Evolutionary conservation across 2,797 vertebrate species (phyloP).

Genomic region (Gallirallus australis): DNA sequence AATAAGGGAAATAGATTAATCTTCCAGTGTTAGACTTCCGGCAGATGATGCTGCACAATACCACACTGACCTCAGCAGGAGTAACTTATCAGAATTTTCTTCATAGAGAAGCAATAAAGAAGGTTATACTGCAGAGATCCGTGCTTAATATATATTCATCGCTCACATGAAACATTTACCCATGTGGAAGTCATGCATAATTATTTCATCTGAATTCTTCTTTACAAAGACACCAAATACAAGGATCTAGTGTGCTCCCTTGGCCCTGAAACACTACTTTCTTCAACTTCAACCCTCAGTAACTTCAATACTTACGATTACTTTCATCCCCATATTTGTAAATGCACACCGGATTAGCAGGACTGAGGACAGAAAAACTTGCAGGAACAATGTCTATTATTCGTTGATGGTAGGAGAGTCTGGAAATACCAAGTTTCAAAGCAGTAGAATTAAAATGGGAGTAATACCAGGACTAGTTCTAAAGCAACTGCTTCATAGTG

Average conservation of each 20-base stretch:
- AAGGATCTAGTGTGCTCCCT: neutral
- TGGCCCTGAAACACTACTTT: neutral
- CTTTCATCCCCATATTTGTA: conserved; percentile 93
- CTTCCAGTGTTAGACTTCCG: neutral
- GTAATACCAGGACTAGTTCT: neutral
- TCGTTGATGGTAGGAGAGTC: conserved; percentile 95
- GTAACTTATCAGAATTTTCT: neutral
- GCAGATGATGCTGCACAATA: neutral
- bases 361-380: conserved; percentile 91
- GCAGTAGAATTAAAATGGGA: neutral
- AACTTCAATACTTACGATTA: conserved; percentile 83
- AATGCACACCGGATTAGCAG: conserved; percentile 88
- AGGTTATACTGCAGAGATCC: neutral
- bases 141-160: neutral
- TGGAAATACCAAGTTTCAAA: conserved; percentile 65
- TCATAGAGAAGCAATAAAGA: neutral
- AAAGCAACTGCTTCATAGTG: neutral
- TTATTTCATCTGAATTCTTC: neutral
- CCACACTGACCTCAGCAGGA: neutral
- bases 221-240: neutral
- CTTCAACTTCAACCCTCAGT: neutral
- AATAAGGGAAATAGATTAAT: neutral
- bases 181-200: neutral
- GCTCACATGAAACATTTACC: neutral
- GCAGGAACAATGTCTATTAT: conserved; percentile 96